A percentile compares a stretch with the other conserved stretches of the same genome.
phyloP scores from a whole-genome alignment of 2,888 invertebrate genomes.

The Trichopria drosophilae region DNA sequence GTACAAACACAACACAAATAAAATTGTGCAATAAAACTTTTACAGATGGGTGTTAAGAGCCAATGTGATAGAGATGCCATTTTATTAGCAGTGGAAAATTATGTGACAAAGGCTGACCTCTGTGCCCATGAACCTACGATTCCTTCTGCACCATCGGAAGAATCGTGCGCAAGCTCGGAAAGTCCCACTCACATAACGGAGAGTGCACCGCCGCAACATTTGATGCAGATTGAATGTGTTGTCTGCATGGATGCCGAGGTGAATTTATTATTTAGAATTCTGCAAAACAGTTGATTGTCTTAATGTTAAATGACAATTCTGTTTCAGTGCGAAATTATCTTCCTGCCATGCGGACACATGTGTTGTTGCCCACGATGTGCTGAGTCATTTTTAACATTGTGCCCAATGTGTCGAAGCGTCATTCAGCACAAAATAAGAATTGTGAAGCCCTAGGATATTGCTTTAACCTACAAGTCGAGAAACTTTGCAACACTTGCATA shows the following conservation, averaged over 20 bases:
- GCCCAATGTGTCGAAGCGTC: slow-evolving; percentile 77
- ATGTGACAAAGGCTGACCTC: slow-evolving; percentile 55
- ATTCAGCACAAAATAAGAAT: slow-evolving; percentile 74
- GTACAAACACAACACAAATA: background rate
- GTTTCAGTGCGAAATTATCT: slow-evolving; percentile 75
- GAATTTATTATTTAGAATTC: slow-evolving; percentile 48
- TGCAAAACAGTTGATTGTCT: slow-evolving; percentile 6
- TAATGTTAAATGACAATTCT: slow-evolving; percentile 7
- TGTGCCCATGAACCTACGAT: slow-evolving; percentile 37
- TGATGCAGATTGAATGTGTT: slow-evolving; percentile 72
- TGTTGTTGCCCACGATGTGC: slow-evolving; percentile 79
- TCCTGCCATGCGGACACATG: slow-evolving; percentile 85
- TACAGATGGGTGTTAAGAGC: slow-evolving; percentile 52
- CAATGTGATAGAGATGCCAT: slow-evolving; percentile 65
- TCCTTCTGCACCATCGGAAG: slow-evolving; percentile 49
- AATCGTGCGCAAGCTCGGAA: slow-evolving; percentile 48
- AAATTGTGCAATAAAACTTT: slow-evolving; percentile 1
- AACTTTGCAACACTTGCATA: too few relatives aligned
- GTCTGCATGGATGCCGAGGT: slow-evolving; percentile 78
- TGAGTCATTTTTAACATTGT: slow-evolving; percentile 63
- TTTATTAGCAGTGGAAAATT: slow-evolving; percentile 66
- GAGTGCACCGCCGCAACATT: slow-evolving; percentile 35
- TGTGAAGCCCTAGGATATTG: slow-evolving; percentile 62
- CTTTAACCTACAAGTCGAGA: too few relatives aligned
- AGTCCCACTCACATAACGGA: too few relatives aligned